Percentiles rank a stretch among this genome's conserved stretches.
phyloP scores from a whole-genome alignment of 30 jellyfish, hydroid and myxozoan genomes.

The Aurelia coerulea region DNA sequence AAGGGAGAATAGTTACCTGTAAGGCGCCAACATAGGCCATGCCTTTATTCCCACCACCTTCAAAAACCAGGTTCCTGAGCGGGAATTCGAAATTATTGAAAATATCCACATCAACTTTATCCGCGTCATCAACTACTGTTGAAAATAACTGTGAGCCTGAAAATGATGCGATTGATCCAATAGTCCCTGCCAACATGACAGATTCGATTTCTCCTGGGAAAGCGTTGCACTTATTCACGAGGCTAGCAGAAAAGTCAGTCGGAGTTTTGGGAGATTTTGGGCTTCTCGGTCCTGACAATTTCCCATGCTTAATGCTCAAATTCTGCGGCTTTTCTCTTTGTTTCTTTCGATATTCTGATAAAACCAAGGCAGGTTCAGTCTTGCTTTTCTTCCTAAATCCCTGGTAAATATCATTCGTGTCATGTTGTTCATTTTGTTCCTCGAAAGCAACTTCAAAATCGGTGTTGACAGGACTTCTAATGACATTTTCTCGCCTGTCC shows the following conservation, averaged over 20 bases:
- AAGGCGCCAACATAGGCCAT: constrained; percentile 71
- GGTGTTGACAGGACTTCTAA: not conserved
- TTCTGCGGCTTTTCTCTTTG: not conserved
- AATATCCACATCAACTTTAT: constrained; percentile 80
- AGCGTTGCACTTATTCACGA: constrained; percentile 22
- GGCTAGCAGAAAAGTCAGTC: constrained; percentile 12
- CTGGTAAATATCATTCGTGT: not conserved
- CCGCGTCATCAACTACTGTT: constrained; percentile 70
- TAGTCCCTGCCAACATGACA: constrained; percentile 77
- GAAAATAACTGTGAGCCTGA: constrained; percentile 66
- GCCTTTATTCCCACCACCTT: constrained; percentile 82
- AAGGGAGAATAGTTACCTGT: constrained; percentile 9
- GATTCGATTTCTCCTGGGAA: constrained; percentile 60
- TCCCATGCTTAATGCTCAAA: not conserved
- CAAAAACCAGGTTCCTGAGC: constrained; percentile 54
- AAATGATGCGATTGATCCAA: constrained; percentile 85
- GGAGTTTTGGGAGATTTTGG: not conserved
- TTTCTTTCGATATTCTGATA: constrained; percentile 29
- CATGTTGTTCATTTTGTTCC: not conserved
- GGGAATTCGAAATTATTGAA: constrained; percentile 87
- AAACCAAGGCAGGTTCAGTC: constrained; percentile 55
- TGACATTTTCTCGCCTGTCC: not conserved
- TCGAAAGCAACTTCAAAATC: not conserved
- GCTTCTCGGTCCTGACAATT: not conserved
- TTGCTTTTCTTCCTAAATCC: constrained; percentile 23